Percentiles rank a stretch among this genome's conserved stretches.
Conservation (phyloP, 2,113 vertebrate genomes). For the Xenopus tropicalis region DNA sequence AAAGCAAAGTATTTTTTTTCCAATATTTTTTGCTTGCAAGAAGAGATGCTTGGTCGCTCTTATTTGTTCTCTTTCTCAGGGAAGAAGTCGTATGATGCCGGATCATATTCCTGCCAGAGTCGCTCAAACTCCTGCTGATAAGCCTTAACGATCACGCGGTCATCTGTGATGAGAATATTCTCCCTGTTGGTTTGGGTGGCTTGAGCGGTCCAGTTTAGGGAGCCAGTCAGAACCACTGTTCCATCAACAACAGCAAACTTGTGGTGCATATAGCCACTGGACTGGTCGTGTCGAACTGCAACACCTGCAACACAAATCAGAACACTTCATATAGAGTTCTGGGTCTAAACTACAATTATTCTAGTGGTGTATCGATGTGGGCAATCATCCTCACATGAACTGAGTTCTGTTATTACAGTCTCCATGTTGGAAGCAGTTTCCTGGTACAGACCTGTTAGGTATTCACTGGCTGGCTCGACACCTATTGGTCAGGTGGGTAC, state of each 20-base stretch:
- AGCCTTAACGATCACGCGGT: constrained; percentile 69
- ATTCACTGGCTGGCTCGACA: no score
- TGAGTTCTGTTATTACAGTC: no score
- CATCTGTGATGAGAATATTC: constrained; percentile 80
- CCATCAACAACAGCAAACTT: constrained; percentile 86
- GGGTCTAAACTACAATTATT: no score
- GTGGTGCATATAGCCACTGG: constrained; percentile 83
- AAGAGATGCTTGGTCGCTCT: no score
- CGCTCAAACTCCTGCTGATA: constrained; percentile 79
- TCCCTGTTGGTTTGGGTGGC: constrained; percentile 86
- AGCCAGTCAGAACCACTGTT: constrained; percentile 80
- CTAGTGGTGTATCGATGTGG: no score
- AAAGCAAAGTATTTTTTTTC: no score
- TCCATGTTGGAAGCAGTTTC: no score
- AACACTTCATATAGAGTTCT: no score
- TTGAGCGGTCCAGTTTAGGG: constrained; percentile 90
- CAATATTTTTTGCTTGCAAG: no score
- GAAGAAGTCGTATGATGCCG: constrained; percentile 60
- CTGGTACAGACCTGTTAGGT: no score
- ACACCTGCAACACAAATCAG: constrained; percentile 67
- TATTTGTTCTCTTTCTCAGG: constrained; percentile 20
- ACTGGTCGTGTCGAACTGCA: constrained; percentile 72
- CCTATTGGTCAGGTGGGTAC: no score
- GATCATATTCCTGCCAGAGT: constrained; percentile 81
- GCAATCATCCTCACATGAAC: no score